Percentiles rank a stretch among this genome's conserved stretches.
Conservation (phyloP, 2,888 invertebrate species). For the Podabrus alpinus region DNA sequence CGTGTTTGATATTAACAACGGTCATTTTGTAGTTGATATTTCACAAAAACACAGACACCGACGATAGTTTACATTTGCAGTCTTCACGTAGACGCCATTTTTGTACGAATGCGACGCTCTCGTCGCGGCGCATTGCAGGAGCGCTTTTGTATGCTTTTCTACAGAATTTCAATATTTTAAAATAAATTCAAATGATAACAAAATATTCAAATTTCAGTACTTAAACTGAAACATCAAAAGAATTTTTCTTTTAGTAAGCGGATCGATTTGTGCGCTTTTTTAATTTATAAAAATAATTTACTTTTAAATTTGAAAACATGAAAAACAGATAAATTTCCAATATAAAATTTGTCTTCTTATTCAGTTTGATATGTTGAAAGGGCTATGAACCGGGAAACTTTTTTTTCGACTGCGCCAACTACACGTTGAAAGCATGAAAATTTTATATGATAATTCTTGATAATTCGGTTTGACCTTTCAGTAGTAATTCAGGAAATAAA, state of each 20-base stretch:
- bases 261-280: not conserved
- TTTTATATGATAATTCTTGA: no score
- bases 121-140: slow-evolving; percentile 41
- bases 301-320: not conserved
- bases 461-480: no score
- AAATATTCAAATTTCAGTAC: not conserved
- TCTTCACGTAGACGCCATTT: slow-evolving; percentile 35
- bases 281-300: not conserved
- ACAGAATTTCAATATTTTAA: not conserved
- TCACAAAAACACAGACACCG: not conserved
- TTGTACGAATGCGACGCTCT: slow-evolving; percentile 34
- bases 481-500: no score
- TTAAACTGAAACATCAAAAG: not conserved
- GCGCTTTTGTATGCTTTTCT: slow-evolving; percentile 7
- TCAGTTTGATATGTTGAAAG: not conserved
- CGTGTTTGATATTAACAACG: not conserved
- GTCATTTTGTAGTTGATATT: not conserved
- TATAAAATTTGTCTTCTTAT: not conserved
- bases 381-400: not conserved
- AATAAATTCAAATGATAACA: not conserved
- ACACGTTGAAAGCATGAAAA: no score
- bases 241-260: not conserved
- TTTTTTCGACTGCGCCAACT: not conserved
- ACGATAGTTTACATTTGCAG: slow-evolving; percentile 12
- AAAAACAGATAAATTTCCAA: not conserved